A percentile compares a stretch with the other conserved stretches of the same genome.
Evolutionary conservation across 1,140 invertebrate genomes (phyloP).

Genomic region (Bombus haemorrhoidalis): DNA sequence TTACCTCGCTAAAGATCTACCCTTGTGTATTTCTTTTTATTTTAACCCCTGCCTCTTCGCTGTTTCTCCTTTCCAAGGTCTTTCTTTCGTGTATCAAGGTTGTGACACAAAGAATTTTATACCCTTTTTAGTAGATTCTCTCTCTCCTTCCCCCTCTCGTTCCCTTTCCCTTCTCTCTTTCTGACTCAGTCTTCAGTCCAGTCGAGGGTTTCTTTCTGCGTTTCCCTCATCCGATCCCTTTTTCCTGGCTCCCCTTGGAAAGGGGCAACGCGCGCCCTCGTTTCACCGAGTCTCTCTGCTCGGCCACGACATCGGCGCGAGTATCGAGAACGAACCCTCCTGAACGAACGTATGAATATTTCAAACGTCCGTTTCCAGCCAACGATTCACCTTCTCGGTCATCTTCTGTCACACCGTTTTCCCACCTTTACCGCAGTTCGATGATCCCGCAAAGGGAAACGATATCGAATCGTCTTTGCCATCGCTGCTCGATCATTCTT

Average conservation of each 20-base stretch:
- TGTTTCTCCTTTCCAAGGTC: neutral
- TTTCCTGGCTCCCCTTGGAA: neutral
- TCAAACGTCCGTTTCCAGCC: conserved; percentile 22
- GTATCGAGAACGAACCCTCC: conserved; percentile 25
- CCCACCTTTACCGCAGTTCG: neutral
- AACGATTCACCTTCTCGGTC: conserved; percentile 21
- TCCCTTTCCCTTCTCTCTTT: neutral
- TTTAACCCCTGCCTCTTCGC: conserved; percentile 12
- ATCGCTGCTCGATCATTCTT: neutral
- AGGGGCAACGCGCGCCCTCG: neutral
- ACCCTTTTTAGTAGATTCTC: neutral
- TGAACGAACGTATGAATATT: conserved; percentile 55
- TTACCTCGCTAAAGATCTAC: neutral
- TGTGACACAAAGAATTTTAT: neutral
- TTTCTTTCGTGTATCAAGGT: neutral
- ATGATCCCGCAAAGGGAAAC: neutral
- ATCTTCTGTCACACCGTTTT: neutral
- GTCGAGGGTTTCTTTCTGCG: conserved; percentile 23
- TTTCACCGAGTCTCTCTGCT: neutral
- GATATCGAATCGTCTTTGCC: neutral
- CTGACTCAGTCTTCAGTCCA: neutral
- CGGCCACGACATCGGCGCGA: neutral
- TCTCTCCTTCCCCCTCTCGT: accelerated
- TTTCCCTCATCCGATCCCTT: neutral
- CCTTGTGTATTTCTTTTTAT: neutral